These are phyloP conservation scores for Chitala chitala DNA, from an alignment of 2,113 vertebrate genomes.

Conservation along the genomic window DNA sequence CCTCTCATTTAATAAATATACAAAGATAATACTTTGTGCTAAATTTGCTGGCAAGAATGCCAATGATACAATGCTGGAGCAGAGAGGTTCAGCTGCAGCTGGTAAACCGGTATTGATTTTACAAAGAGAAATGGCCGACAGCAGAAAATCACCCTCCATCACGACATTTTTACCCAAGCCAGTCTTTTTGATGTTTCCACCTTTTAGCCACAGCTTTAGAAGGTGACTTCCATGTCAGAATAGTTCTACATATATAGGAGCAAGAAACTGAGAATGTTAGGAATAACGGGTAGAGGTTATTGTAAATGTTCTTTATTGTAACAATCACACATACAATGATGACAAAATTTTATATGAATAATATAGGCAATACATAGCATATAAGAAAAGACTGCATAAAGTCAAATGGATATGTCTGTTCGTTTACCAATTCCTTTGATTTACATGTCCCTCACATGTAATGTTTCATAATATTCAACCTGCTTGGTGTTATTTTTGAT, in stretches of 20 bases:
- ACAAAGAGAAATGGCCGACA: slow-evolving; percentile 7
- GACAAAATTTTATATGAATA: not conserved
- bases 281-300: too few relatives aligned
- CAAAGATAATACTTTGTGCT: not conserved
- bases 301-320: too few relatives aligned
- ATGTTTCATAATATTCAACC: too few relatives aligned
- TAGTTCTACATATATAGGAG: not conserved
- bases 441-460: too few relatives aligned
- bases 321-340: too few relatives aligned
- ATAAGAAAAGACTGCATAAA: too few relatives aligned
- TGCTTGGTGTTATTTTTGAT: too few relatives aligned
- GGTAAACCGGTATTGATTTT: slow-evolving; percentile 23
- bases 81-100: slow-evolving; percentile 16
- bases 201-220: not conserved
- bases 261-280: too few relatives aligned
- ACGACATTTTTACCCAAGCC: not conserved
- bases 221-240: not conserved
- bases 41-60: slow-evolving; percentile 13
- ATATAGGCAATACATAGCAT: too few relatives aligned
- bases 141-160: slow-evolving; percentile 7
- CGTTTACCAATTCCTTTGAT: too few relatives aligned
- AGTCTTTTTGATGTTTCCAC: not conserved
- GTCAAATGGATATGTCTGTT: too few relatives aligned
- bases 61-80: slow-evolving; percentile 14
- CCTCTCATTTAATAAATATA: slow-evolving; percentile 11